Percentiles rank a stretch among this genome's conserved stretches.
These are phyloP conservation scores for Tipula lateralis DNA, from an alignment of 2,888 invertebrate genomes.

Conservation along the genomic window DNA sequence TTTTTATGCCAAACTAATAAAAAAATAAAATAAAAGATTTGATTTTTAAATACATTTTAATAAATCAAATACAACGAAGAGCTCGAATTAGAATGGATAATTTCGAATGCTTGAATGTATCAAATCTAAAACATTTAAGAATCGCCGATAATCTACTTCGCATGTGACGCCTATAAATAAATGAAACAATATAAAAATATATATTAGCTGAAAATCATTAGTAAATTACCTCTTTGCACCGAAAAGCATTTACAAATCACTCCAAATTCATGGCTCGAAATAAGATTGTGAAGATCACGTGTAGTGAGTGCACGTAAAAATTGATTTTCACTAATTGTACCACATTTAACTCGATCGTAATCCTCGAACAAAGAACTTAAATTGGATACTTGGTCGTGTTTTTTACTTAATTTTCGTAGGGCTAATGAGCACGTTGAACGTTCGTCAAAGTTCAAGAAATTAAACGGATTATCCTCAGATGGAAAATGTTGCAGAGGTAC, in stretches of 20 bases:
- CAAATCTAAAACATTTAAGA: slow-evolving; percentile 62
- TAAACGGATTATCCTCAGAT: slow-evolving; percentile 56
- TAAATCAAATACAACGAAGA: background rate
- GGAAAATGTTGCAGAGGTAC: slow-evolving; percentile 67
- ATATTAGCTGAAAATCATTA: background rate
- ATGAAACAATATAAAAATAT: background rate
- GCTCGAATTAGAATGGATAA: slow-evolving; percentile 32
- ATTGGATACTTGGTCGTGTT: slow-evolving; percentile 63
- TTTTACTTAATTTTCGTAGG: slow-evolving; percentile 62
- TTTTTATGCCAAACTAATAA: background rate
- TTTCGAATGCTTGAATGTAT: slow-evolving; percentile 49
- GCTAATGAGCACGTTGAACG: slow-evolving; percentile 59
- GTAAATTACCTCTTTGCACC: slow-evolving; percentile 53
- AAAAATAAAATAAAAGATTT: no score
- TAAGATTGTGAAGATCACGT: slow-evolving; percentile 58
- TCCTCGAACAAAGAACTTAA: slow-evolving; percentile 65
- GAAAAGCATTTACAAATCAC: slow-evolving; percentile 71
- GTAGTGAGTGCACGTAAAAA: slow-evolving; percentile 62
- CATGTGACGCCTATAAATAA: slow-evolving; percentile 31
- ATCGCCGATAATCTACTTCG: slow-evolving; percentile 67
- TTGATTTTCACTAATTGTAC: slow-evolving; percentile 59
- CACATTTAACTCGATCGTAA: slow-evolving; percentile 63
- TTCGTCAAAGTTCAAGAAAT: slow-evolving; percentile 71
- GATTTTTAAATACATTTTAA: background rate
- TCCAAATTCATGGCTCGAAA: slow-evolving; percentile 64